These are phyloP conservation scores for Drosophila obscura DNA, from an alignment of 1,140 invertebrate genomes.

Conservation along the genomic window DNA sequence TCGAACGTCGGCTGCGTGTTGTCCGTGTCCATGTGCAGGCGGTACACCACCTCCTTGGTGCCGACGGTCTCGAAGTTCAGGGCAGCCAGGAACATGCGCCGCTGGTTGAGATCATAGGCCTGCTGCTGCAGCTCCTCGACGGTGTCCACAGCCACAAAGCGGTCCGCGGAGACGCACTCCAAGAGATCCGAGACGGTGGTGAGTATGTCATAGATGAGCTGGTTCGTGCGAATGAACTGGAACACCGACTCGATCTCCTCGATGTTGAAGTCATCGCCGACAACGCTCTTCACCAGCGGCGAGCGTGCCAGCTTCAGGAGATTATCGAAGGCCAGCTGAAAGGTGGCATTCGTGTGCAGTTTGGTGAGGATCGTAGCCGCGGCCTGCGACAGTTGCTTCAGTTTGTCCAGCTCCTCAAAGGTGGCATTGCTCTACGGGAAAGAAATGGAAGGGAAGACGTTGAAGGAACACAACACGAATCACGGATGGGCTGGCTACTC, in stretches of 20 bases:
- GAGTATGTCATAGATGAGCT: conserved; percentile 67
- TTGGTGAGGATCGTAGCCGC: conserved; percentile 59
- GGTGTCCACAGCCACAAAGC: conserved; percentile 85
- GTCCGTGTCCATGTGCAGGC: conserved; percentile 88
- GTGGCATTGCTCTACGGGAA: conserved; percentile 85
- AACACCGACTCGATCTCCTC: conserved; percentile 64
- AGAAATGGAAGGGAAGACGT: not conserved
- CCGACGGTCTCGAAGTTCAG: conserved; percentile 73
- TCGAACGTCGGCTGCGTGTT: conserved; percentile 87
- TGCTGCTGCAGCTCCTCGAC: conserved; percentile 85
- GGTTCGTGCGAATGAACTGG: conserved; percentile 64
- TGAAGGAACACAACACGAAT: too few species aligned
- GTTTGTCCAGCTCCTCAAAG: conserved; percentile 85
- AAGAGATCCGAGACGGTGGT: conserved; percentile 85
- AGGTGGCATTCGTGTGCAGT: conserved; percentile 62
- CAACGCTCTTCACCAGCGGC: conserved; percentile 70
- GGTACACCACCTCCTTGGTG: conserved; percentile 84
- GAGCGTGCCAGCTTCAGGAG: conserved; percentile 76
- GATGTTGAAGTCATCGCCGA: conserved; percentile 73
- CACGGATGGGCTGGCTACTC: conserved; percentile 10
- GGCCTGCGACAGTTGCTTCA: conserved; percentile 68
- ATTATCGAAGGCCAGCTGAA: conserved; percentile 69
- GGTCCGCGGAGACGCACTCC: conserved; percentile 86
- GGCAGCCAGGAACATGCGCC: conserved; percentile 73
- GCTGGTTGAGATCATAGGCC: conserved; percentile 85